Base-by-base conservation (phyloP, 2,797 vertebrate genomes). In the Serranus cabrilla region DNA sequence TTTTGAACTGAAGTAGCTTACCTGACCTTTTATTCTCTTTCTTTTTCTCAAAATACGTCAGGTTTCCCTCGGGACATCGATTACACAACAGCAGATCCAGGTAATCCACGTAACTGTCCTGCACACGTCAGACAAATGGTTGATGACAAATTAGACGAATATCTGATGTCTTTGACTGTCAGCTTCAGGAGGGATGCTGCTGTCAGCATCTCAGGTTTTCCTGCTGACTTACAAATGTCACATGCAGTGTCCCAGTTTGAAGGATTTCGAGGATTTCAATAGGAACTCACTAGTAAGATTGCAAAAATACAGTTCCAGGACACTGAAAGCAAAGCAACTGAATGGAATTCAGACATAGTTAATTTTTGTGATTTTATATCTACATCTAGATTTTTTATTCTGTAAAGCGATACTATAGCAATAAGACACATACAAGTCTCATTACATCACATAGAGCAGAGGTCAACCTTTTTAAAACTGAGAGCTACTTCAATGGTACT, bases 11-110 rank as follows among this genome's bases (percentile, higher is more conserved):
- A 17, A n/a, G 13, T 13, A 27, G 9, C 6, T 12, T 13, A 42
- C 34, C 20, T 51, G 56, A 65, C 21, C n/a, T 27, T 62, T 65
- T 14, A 31, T 51, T 23, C 21, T 71, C 11, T 74, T 54, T 39
- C 23, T 37, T 60, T 72, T 37, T 42, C 17, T 66, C 14, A 7
- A 58, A 12, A 37, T 55, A 39, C 37, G 34, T 17, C 62, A 78
- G 78, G 82, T 7, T 34, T 7, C 34, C 34, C 34, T 34, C 7
- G 34, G 34, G 34, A 27, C 6, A 27, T 6, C 27, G 8, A 17
- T 16, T 6, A 6, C 20, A 6, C n/a, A 63, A 2, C 45, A 8
- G 7, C 0, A 13, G 0, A 25, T 34, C 0, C 34, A 57, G 54
- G 67, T 71, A 57, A 34, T 34, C 34, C 34, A 31, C 27, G 27